phyloP scores from a whole-genome alignment of 2,113 vertebrate species.

The Lampris megalopsis region DNA sequence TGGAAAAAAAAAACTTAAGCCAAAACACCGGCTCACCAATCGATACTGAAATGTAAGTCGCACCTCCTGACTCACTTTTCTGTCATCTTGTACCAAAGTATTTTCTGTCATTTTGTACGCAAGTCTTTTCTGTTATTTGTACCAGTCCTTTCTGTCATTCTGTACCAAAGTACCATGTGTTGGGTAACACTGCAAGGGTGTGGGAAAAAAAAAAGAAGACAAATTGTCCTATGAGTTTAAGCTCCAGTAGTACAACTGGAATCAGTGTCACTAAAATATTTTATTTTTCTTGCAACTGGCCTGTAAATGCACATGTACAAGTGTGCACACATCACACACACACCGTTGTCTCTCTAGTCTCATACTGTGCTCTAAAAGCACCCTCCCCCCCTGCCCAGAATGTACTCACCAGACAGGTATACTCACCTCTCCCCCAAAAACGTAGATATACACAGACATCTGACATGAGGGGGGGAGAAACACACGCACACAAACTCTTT shows the following conservation, averaged over 20 bases:
- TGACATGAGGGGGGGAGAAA: constrained; percentile 71
- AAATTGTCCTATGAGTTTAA: background rate
- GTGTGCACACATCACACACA: background rate
- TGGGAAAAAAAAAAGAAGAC: constrained; percentile 16
- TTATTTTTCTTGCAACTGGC: background rate
- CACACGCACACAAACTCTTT: constrained; percentile 37
- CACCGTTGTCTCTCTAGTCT: constrained; percentile 16
- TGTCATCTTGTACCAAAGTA: background rate
- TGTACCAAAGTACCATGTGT: background rate
- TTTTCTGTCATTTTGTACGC: background rate
- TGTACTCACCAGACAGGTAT: constrained; percentile 77
- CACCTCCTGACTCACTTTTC: constrained; percentile 11
- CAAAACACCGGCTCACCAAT: background rate
- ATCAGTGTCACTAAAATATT: constrained; percentile 1
- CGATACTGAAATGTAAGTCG: constrained; percentile 29
- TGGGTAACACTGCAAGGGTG: constrained; percentile 23
- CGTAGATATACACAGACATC: constrained; percentile 75
- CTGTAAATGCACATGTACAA: constrained; percentile 8
- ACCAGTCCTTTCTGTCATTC: background rate
- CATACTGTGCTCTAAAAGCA: constrained; percentile 5
- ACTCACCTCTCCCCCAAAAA: constrained; percentile 79
- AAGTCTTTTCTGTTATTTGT: no score
- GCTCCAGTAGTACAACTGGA: constrained; percentile 5
- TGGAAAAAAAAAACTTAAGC: background rate
- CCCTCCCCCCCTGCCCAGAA: constrained; percentile 42